Percentiles rank a stretch among this genome's conserved stretches.
Evolutionary conservation across 2,888 invertebrate genomes (phyloP).

Genomic region (Cylindroiulus punctatus): DNA sequence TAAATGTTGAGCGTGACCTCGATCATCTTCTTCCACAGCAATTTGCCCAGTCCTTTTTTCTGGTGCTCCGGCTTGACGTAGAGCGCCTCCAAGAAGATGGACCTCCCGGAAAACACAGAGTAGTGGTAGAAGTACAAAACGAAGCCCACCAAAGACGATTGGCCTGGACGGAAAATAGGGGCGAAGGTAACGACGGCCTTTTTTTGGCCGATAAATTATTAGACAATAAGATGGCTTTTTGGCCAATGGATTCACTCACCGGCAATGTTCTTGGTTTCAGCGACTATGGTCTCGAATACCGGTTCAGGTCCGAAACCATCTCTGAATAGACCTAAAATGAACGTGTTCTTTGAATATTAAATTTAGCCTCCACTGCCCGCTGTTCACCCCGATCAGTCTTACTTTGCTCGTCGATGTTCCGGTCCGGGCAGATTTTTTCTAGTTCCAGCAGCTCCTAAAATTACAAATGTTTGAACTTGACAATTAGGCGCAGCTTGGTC

Average conservation of each 20-base stretch:
- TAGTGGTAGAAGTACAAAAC: slow-evolving; percentile 52
- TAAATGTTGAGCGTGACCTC: no score
- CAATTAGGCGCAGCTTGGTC: no score
- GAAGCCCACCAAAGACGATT: slow-evolving; percentile 44
- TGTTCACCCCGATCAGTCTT: background rate
- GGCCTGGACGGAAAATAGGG: slow-evolving; percentile 35
- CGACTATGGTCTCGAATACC: slow-evolving; percentile 44
- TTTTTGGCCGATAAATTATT: no score
- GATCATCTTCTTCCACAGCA: slow-evolving; percentile 39
- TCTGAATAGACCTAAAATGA: slow-evolving; percentile 4
- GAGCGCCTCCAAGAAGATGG: slow-evolving; percentile 50
- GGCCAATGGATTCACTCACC: no score
- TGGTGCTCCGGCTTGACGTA: slow-evolving; percentile 54
- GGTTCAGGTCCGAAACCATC: slow-evolving; percentile 53
- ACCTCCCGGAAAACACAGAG: slow-evolving; percentile 46
- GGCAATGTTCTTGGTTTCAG: slow-evolving; percentile 9
- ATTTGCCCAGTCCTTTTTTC: slow-evolving; percentile 49
- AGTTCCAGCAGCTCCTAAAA: slow-evolving; percentile 22
- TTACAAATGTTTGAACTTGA: no score
- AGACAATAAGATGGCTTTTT: no score
- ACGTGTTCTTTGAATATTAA: background rate
- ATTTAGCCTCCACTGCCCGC: no score
- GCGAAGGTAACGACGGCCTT: no score
- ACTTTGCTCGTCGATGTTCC: slow-evolving; percentile 36
- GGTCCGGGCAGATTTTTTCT: slow-evolving; percentile 44